Percentiles rank a stretch among this genome's conserved stretches.
Evolutionary conservation across 2,113 vertebrate genomes (phyloP).

Genomic region (Saccopteryx leptura): DNA sequence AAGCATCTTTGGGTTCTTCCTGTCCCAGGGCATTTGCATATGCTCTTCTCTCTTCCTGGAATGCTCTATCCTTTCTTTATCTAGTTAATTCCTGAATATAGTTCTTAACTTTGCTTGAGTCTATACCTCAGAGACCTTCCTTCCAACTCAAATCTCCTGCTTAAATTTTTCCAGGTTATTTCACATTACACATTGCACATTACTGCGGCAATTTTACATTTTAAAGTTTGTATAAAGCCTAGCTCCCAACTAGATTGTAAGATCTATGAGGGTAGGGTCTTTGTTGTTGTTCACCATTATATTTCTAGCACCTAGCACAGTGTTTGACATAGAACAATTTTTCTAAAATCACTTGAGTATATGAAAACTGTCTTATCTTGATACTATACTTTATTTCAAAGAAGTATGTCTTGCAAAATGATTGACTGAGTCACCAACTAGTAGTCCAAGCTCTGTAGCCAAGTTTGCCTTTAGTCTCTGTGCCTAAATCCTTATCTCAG

Average conservation of each 20-base stretch:
- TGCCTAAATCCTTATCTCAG: background rate
- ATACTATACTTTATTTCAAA: background rate
- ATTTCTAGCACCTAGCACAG: background rate
- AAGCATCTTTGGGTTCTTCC: background rate
- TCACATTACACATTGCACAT: background rate
- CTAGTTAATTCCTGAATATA: background rate
- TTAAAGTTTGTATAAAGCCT: background rate
- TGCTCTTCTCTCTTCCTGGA: background rate
- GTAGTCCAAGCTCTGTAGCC: background rate
- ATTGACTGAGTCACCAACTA: background rate
- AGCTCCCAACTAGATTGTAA: background rate
- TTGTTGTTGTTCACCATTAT: background rate
- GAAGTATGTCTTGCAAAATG: background rate
- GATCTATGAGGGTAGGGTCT: background rate
- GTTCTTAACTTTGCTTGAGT: background rate
- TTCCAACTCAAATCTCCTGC: background rate
- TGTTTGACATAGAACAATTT: background rate
- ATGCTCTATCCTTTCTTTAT: background rate
- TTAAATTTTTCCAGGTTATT: background rate
- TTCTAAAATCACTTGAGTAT: background rate
- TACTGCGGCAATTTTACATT: conserved; percentile 1
- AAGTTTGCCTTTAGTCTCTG: background rate
- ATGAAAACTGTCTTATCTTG: background rate
- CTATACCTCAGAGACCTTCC: background rate
- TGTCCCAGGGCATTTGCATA: background rate